phyloP scores from a whole-genome alignment of 2,888 invertebrate genomes.

The Trissoscelio sp. region DNA sequence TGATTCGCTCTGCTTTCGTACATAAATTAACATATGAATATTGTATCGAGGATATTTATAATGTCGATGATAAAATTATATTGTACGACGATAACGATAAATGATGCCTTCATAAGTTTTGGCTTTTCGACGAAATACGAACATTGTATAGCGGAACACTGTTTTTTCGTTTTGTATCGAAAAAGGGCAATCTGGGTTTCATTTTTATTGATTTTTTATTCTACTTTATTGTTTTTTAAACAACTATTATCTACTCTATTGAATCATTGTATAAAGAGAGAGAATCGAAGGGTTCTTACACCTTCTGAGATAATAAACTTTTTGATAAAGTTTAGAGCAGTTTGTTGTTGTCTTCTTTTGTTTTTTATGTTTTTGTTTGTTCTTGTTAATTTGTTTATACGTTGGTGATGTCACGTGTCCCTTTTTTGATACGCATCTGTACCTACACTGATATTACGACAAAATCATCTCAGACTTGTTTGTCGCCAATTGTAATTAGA shows the following conservation, averaged over 20 bases:
- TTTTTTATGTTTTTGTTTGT: slow-evolving; percentile 15
- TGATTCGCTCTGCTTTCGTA: slow-evolving; percentile 23
- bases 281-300: slow-evolving; percentile 1
- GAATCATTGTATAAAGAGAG: slow-evolving; percentile 21
- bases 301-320: slow-evolving; percentile 31
- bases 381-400: slow-evolving; percentile 12
- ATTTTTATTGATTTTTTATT: slow-evolving; percentile 8
- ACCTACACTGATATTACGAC: slow-evolving; percentile 10
- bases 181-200: slow-evolving; percentile 36
- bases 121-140: slow-evolving; percentile 76
- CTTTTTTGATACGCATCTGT: slow-evolving; percentile 36
- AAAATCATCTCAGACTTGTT: slow-evolving; percentile 6
- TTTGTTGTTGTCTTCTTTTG: slow-evolving; percentile 11
- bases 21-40: slow-evolving; percentile 31
- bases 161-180: slow-evolving; percentile 29
- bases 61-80: slow-evolving; percentile 33
- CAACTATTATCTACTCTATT: background rate
- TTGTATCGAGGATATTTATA: slow-evolving; percentile 48
- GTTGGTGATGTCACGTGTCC: slow-evolving; percentile 1
- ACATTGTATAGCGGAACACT: slow-evolving; percentile 10
- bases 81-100: slow-evolving; percentile 57
- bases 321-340: background rate
- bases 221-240: background rate
- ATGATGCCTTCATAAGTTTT: slow-evolving; percentile 83
- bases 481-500: slow-evolving; percentile 19